Evolutionary conservation across 2,888 invertebrate genomes (phyloP).

Genomic region (Lasioglossum zephyrum): DNA sequence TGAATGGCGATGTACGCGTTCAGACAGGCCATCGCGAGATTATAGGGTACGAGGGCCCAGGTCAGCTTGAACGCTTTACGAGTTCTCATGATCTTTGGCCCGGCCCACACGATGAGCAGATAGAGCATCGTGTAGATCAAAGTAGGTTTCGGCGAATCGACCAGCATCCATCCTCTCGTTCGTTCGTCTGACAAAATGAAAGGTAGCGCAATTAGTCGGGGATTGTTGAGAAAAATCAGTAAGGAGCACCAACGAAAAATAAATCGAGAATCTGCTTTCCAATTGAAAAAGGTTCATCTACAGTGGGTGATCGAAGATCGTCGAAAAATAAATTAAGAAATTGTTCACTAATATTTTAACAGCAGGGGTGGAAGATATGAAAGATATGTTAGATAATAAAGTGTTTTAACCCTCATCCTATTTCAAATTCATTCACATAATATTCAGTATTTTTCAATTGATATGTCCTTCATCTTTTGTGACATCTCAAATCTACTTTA

Average conservation of each 20-base stretch:
- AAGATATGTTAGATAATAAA: too few species aligned
- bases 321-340: not conserved
- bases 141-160: conserved; percentile 92
- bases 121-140: conserved; percentile 89
- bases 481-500: too few species aligned
- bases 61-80: conserved; percentile 91
- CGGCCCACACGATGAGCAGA: conserved; percentile 91
- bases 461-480: too few species aligned
- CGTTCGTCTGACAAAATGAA: conserved; percentile 87
- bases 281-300: not conserved
- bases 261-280: not conserved
- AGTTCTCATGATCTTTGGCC: conserved; percentile 93
- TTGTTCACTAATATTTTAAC: not conserved
- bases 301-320: not conserved
- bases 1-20: conserved; percentile 94
- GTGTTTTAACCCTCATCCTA: too few species aligned
- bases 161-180: conserved; percentile 93
- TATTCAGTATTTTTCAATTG: too few species aligned
- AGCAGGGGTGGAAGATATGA: too few species aligned
- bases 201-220: not conserved
- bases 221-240: not conserved
- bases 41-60: conserved; percentile 92
- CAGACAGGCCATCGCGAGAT: conserved; percentile 92
- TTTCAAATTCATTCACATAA: not conserved
- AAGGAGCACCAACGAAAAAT: not conserved